Conservation (phyloP, 1,140 invertebrate genomes). For the Chlorops oryzae region DNA sequence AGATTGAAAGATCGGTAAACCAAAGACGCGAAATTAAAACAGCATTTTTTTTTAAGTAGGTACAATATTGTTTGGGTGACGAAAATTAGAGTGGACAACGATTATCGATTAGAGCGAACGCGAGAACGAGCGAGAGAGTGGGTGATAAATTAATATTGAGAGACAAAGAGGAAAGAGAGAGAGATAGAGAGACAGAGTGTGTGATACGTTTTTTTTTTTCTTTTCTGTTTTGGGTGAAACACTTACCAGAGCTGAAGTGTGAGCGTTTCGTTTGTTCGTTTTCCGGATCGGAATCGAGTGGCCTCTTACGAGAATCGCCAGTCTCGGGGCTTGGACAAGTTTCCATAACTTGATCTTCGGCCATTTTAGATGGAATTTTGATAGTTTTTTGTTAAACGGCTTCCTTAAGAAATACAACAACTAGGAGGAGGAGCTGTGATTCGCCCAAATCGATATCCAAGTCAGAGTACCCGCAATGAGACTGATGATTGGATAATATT, state of each 20-base stretch:
- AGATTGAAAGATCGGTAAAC: neutral
- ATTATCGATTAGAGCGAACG: too few species aligned
- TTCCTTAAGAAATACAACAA: too few species aligned
- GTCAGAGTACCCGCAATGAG: too few species aligned
- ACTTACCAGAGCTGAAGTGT: slow-evolving; percentile 76
- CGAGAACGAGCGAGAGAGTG: neutral
- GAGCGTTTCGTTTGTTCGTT: slow-evolving; percentile 78
- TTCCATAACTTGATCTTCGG: slow-evolving; percentile 68
- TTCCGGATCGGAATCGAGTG: slow-evolving; percentile 74
- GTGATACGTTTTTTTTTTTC: slow-evolving; percentile 6
- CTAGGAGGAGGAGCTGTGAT: too few species aligned
- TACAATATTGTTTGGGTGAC: too few species aligned
- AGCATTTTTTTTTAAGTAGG: too few species aligned
- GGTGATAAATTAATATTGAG: neutral
- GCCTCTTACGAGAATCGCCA: slow-evolving; percentile 72
- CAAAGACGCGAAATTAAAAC: too few species aligned
- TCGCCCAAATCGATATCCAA: too few species aligned
- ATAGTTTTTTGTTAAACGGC: too few species aligned
- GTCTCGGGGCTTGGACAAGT: slow-evolving; percentile 71
- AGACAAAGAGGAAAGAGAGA: neutral
- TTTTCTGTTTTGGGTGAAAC: slow-evolving; percentile 22
- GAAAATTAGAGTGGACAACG: too few species aligned
- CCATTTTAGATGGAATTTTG: slow-evolving; percentile 48
- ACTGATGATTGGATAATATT: too few species aligned
- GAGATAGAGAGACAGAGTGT: slow-evolving; percentile 2